Base-by-base conservation (phyloP, 53 echinoderm and acorn worm genomes). In the Patiria pectinifera region DNA sequence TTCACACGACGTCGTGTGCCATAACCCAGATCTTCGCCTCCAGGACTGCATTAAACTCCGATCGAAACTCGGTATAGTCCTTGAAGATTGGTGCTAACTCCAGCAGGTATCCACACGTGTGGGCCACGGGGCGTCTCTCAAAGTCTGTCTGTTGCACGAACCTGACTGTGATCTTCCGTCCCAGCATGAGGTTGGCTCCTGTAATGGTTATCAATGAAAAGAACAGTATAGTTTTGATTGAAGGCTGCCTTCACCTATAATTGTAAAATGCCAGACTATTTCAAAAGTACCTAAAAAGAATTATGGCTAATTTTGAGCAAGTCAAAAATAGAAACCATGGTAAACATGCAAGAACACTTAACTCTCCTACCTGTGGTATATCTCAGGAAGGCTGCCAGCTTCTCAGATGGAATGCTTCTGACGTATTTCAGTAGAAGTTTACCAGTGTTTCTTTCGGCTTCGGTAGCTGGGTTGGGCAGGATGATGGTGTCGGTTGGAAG, bases 41-140 rank as follows among this genome's bases (percentile, higher is more conserved):
- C 15, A 94, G 92, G 11, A 94, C 78, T 71, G 83, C 71, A 16
- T 87, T 94, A 23, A 94, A 94, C 69, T 94, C 94, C 35, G 82
- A 80, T 19, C 94, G 82, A 86, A 94, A 94, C 66, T 94, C 83
- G 69, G 82, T 86, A 75, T 87, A 94, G 69, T 92, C 83, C 76
- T 87, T 83, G 78, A 78, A 94, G 76, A 44, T 84, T 21, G 76
- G 14, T 22, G 92, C 76, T 8, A 94, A 84, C 59, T 94, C 83
- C 43, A 94, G 66, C 58, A 92, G 69, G 85, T 75, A 91, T 16
- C 87, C 88, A 92, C 92, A 94, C 44, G 92, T 94, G 83, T 87
- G 92, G 72, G 94, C 82, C 13, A 94, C 78, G 83, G 94, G 94
- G 11, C 92, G 72, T 83, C 94, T 75, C 58, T 25, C 59, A 43